Conservation (phyloP, 2,888 invertebrate species). For the Thyatira batis region DNA sequence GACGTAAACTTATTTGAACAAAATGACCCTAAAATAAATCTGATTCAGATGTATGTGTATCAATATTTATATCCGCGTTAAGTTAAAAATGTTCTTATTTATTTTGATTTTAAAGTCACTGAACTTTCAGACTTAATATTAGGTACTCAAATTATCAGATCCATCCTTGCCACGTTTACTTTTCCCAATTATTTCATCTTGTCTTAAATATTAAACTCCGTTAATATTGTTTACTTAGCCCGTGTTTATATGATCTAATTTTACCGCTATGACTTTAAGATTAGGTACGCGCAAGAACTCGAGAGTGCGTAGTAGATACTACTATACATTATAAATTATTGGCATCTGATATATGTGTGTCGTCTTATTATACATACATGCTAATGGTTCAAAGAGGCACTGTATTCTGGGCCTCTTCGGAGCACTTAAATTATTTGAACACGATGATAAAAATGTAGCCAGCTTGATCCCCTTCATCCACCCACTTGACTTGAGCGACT, state of each 20-base stretch:
- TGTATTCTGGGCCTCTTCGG: neutral
- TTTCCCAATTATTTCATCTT: neutral
- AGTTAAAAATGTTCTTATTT: too few relatives aligned
- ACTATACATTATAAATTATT: conserved; percentile 14
- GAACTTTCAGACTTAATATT: too few relatives aligned
- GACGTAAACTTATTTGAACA: conserved; percentile 8
- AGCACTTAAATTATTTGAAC: neutral
- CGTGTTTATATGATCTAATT: conserved; percentile 35
- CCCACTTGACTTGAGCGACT: neutral
- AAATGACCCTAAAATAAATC: too few relatives aligned
- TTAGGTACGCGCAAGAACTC: conserved; percentile 1
- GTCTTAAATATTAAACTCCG: conserved; percentile 21
- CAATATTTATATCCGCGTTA: too few relatives aligned
- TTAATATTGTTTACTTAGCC: conserved; percentile 43
- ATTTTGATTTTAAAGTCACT: too few relatives aligned
- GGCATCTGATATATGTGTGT: conserved; percentile 32
- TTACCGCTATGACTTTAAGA: conserved; percentile 33
- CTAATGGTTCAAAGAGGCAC: conserved; percentile 12
- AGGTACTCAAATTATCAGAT: too few relatives aligned
- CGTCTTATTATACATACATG: conserved; percentile 24
- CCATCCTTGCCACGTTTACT: neutral
- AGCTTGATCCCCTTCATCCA: neutral
- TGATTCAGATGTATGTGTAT: too few relatives aligned
- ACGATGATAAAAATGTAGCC: neutral
- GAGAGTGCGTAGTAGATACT: conserved; percentile 14